Evolutionary conservation across 2,797 vertebrate species (phyloP).

Genomic region (Fundulus diaphanus): DNA sequence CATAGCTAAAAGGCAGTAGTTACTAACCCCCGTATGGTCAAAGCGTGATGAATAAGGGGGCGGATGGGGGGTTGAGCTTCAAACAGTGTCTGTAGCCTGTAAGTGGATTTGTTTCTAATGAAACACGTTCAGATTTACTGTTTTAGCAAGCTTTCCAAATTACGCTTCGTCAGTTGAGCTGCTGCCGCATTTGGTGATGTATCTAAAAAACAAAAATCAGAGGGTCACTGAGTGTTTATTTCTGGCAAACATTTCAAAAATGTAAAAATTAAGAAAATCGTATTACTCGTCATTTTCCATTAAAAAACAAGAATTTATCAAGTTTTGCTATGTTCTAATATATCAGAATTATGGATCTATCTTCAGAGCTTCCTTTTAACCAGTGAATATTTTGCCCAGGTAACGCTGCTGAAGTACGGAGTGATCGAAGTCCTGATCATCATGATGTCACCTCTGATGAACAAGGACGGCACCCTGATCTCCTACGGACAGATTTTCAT

Average conservation of each 20-base stretch:
- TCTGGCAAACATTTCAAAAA: neutral
- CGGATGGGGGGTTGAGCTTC: neutral
- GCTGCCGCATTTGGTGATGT: neutral
- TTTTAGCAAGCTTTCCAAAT: too few species aligned
- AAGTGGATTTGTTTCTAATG: neutral
- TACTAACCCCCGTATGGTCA: neutral
- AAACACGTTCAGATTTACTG: neutral
- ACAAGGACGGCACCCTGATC: constrained; percentile 97
- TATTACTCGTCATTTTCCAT: neutral
- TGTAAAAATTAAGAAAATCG: neutral
- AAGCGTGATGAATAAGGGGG: neutral
- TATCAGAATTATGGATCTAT: neutral
- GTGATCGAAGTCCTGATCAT: constrained; percentile 97
- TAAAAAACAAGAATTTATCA: neutral
- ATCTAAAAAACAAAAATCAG: neutral
- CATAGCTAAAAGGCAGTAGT: neutral
- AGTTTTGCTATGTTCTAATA: neutral
- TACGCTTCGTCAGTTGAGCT: neutral
- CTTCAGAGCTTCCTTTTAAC: neutral
- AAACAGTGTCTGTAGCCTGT: neutral
- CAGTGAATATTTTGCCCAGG: constrained; percentile 72
- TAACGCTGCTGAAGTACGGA: constrained; percentile 94
- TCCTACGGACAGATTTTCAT: constrained; percentile 98
- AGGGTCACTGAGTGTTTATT: neutral
- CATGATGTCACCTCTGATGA: constrained; percentile 97